Conservation (phyloP, 2,113 vertebrate genomes). For the Lycocorax pyrrhopterus region DNA sequence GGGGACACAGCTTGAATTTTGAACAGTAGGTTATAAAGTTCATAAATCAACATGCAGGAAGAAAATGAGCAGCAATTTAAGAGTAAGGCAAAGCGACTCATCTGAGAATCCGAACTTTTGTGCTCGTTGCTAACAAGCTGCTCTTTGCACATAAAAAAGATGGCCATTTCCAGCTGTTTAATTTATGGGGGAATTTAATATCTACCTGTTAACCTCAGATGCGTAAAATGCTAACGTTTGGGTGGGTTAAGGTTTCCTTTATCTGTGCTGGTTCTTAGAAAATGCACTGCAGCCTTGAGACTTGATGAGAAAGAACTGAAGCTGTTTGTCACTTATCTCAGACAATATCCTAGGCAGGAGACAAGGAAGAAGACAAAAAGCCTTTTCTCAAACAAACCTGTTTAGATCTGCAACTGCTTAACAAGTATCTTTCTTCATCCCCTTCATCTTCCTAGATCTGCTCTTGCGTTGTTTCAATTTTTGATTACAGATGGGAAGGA, state of each 20-base stretch:
- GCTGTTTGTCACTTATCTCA: background rate
- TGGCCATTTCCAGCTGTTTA: conserved; percentile 9
- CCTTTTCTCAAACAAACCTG: background rate
- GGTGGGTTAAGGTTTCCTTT: background rate
- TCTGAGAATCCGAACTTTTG: conserved; percentile 12
- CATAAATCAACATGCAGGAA: background rate
- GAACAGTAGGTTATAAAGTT: background rate
- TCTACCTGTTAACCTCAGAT: background rate
- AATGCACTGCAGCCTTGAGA: background rate
- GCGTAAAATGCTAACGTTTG: background rate
- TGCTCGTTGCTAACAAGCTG: conserved; percentile 25
- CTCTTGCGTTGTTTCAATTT: background rate
- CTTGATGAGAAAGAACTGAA: background rate
- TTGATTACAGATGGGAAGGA: background rate
- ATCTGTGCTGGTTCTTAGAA: background rate
- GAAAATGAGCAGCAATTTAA: background rate
- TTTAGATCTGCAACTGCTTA: background rate
- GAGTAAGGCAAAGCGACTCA: background rate
- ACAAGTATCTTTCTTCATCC: background rate
- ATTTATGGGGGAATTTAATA: conserved; percentile 4
- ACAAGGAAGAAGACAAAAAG: background rate
- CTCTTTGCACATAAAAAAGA: background rate
- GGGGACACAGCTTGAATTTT: background rate
- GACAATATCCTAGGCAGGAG: background rate
- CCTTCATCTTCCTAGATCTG: background rate